Evolutionary conservation across 2,113 vertebrate species (phyloP).

Genomic region (Stegostoma tigrinum): DNA sequence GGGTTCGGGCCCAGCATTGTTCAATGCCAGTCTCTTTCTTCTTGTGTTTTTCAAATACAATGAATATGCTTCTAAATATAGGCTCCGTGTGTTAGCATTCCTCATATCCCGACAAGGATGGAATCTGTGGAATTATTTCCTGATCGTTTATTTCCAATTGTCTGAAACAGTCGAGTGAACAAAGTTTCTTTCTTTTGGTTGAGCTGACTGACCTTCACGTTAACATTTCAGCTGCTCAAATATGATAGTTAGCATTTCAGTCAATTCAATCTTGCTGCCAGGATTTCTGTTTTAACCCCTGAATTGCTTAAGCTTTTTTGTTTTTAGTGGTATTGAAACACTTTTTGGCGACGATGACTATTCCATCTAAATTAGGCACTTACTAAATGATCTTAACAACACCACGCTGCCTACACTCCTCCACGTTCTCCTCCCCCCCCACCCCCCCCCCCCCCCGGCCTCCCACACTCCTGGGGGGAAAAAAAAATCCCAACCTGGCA

Average conservation of each 20-base stretch:
- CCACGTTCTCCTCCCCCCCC: background rate
- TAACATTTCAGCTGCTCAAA: constrained; percentile 28
- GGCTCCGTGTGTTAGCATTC: constrained; percentile 22
- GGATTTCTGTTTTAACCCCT: background rate
- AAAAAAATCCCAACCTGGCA: background rate
- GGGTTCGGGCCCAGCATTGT: constrained; percentile 12
- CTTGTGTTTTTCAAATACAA: constrained; percentile 26
- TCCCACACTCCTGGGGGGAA: too few species aligned
- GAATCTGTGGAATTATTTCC: constrained; percentile 30
- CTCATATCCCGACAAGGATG: background rate
- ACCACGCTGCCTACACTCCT: too few species aligned
- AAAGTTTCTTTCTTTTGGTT: constrained; percentile 20
- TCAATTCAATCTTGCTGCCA: background rate
- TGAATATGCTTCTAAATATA: constrained; percentile 35
- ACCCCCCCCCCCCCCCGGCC: too few species aligned
- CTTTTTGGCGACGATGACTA: background rate
- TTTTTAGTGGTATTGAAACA: background rate
- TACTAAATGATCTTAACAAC: background rate
- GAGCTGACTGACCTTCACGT: background rate
- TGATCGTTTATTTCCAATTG: constrained; percentile 26
- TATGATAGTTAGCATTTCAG: constrained; percentile 23
- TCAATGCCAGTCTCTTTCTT: constrained; percentile 30
- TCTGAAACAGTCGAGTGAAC: constrained; percentile 25
- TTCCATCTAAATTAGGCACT: background rate
- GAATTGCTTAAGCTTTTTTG: background rate